Evolutionary conservation across 2,113 vertebrate genomes (phyloP).

Genomic region (Nannospalax galili): DNA sequence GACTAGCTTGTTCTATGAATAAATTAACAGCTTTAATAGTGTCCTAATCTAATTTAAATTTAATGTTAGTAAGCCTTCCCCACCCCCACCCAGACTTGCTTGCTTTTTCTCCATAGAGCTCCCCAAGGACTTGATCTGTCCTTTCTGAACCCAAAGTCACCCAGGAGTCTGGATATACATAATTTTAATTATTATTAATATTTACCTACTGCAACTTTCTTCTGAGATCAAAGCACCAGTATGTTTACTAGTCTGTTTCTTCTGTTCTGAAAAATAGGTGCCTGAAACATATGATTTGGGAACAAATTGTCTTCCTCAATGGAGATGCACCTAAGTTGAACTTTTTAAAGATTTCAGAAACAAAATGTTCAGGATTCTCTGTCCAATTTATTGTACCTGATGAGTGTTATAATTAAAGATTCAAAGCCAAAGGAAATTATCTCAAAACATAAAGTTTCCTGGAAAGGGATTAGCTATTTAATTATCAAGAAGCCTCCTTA

Average conservation of each 20-base stretch:
- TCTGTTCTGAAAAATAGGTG: background rate
- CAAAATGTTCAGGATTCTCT: conserved; percentile 52
- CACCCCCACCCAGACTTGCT: background rate
- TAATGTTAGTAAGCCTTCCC: background rate
- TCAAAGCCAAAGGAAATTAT: conserved; percentile 64
- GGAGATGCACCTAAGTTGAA: background rate
- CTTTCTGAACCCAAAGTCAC: background rate
- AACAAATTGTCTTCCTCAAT: background rate
- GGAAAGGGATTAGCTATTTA: conserved; percentile 67
- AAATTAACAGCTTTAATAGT: background rate
- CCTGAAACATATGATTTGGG: background rate
- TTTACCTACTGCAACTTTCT: conserved; percentile 1
- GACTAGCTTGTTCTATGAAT: background rate
- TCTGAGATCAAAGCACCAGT: background rate
- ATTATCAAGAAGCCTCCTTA: background rate
- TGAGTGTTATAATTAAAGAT: conserved; percentile 51
- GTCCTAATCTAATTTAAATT: background rate
- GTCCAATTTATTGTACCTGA: conserved; percentile 56
- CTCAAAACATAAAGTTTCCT: conserved; percentile 53
- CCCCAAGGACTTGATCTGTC: background rate
- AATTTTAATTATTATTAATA: conserved; percentile 40
- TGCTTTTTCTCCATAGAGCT: no score
- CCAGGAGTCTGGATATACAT: background rate
- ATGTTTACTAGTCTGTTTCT: background rate
- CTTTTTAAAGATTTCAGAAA: conserved; percentile 24